Evolutionary conservation across 2,113 vertebrate species (phyloP).

Genomic region (Antigone vipio): DNA sequence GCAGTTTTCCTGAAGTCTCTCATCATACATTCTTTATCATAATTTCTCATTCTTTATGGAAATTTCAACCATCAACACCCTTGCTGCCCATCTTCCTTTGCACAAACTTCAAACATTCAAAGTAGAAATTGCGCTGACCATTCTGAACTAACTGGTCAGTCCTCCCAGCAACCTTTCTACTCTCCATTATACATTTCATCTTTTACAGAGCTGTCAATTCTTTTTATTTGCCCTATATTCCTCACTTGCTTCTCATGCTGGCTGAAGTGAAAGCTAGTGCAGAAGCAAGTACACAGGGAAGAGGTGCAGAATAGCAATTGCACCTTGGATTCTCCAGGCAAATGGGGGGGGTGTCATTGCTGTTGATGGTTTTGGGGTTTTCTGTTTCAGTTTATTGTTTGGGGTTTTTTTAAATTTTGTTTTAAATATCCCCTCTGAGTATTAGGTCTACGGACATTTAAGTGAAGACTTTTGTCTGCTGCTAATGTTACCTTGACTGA

Average conservation of each 20-base stretch:
- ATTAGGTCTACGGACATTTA: not conserved
- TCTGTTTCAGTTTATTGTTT: not conserved
- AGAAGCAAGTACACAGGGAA: not conserved
- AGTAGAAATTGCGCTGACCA: not conserved
- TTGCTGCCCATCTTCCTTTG: not conserved
- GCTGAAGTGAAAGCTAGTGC: not conserved
- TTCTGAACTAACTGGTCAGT: not conserved
- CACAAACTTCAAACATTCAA: not conserved
- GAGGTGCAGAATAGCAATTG: not conserved
- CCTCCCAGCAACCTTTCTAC: not conserved
- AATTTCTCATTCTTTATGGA: not conserved
- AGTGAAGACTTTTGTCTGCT: not conserved
- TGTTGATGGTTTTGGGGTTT: not conserved
- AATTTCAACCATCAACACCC: not conserved
- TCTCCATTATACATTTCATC: not conserved
- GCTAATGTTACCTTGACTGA: not conserved
- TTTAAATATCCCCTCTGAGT: not conserved
- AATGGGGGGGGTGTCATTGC: rapidly evolving
- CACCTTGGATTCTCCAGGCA: not conserved
- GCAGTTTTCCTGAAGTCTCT: not conserved
- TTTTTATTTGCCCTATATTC: not conserved
- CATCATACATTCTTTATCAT: not conserved
- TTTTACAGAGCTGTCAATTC: not conserved
- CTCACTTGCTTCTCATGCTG: not conserved
- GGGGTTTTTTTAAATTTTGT: not conserved